phyloP scores from a whole-genome alignment of 2,797 vertebrate genomes.

The Rhinatrema bivittatum region DNA sequence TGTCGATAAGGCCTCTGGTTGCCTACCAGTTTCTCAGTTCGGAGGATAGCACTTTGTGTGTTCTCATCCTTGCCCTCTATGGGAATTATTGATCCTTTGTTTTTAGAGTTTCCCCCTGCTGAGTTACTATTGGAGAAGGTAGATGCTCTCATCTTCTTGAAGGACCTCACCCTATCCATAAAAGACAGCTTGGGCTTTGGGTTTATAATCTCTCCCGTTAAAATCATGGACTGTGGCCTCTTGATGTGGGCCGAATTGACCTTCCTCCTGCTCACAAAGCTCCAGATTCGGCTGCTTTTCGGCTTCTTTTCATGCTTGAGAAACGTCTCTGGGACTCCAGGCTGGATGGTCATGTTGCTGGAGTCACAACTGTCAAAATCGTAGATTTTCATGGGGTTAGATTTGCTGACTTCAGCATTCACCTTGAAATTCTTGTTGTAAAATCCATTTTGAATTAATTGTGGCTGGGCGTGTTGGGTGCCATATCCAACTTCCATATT shows the following conservation, averaged over 20 bases:
- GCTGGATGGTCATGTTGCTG: slow-evolving; percentile 23
- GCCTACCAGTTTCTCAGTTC: slow-evolving; percentile 48
- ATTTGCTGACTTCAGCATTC: slow-evolving; percentile 58
- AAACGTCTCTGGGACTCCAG: slow-evolving; percentile 39
- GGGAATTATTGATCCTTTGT: slow-evolving; percentile 49
- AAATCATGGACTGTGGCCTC: slow-evolving; percentile 83
- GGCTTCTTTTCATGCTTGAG: slow-evolving; percentile 42
- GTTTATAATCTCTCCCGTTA: slow-evolving; percentile 59
- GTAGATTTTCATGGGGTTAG: slow-evolving; percentile 50
- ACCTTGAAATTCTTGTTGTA: slow-evolving; percentile 71
- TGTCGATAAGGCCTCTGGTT: slow-evolving; percentile 69
- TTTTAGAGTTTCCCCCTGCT: slow-evolving; percentile 49
- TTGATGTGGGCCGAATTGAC: slow-evolving; percentile 55
- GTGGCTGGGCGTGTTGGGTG: slow-evolving; percentile 5
- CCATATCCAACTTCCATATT: slow-evolving; percentile 40
- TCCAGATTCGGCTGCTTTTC: slow-evolving; percentile 73
- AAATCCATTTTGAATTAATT: slow-evolving; percentile 68
- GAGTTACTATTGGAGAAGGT: slow-evolving; percentile 53
- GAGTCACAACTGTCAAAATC: slow-evolving; percentile 46
- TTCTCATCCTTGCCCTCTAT: slow-evolving; percentile 47
- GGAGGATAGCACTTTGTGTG: slow-evolving; percentile 58
- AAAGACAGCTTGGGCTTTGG: slow-evolving; percentile 75
- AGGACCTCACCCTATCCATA: slow-evolving; percentile 74
- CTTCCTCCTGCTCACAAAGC: slow-evolving; percentile 72
- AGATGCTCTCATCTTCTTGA: slow-evolving; percentile 74